These are phyloP conservation scores for Drosophila diplacantha DNA, from an alignment of 2,888 invertebrate species.

Conservation along the genomic window DNA sequence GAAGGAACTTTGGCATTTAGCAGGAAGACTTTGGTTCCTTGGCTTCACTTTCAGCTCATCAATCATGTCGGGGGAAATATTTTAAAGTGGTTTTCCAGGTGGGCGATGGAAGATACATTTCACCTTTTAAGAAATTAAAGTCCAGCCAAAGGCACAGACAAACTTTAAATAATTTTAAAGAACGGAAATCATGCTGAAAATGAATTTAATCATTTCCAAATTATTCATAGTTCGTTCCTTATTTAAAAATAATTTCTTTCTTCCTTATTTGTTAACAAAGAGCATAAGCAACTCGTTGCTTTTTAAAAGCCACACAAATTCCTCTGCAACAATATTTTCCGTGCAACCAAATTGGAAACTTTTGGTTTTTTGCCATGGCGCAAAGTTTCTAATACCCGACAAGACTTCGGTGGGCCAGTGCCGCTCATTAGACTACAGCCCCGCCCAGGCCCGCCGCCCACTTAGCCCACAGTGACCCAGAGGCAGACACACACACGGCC, in stretches of 20 bases:
- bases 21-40: neutral
- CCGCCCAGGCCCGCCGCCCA: slow-evolving; percentile 11
- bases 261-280: neutral
- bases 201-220: neutral
- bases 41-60: neutral
- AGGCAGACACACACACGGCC: slow-evolving; percentile 3
- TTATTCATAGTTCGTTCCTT: neutral
- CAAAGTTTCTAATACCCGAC: slow-evolving; percentile 49
- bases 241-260: neutral
- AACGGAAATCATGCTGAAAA: neutral
- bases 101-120: neutral
- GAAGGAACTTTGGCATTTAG: slow-evolving; percentile 9
- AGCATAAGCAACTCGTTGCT: slow-evolving; percentile 1
- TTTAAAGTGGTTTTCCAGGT: slow-evolving; percentile 2
- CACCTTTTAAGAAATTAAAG: neutral
- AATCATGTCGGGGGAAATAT: slow-evolving; percentile 5
- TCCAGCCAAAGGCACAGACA: too few species aligned
- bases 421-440: slow-evolving; percentile 45
- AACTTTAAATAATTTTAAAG: neutral
- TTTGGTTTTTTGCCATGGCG: slow-evolving; percentile 34
- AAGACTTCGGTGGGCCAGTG: slow-evolving; percentile 39
- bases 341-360: slow-evolving; percentile 36
- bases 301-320: neutral
- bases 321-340: slow-evolving; percentile 23
- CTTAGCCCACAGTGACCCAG: slow-evolving; percentile 30